Evolutionary conservation across 2,113 vertebrate species (phyloP).

Genomic region (Lamprotornis superbus): DNA sequence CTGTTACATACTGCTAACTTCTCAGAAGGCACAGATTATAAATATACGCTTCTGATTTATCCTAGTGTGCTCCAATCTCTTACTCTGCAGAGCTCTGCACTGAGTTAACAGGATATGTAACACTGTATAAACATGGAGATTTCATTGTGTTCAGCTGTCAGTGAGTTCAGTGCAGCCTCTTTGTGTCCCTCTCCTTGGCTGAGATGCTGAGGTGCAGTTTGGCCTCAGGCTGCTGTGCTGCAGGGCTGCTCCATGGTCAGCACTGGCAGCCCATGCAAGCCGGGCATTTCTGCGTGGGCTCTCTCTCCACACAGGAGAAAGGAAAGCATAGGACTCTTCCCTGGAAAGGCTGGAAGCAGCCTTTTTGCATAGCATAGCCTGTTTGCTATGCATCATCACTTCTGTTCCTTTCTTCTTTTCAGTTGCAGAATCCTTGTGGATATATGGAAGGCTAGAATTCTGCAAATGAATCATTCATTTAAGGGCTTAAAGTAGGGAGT

Average conservation of each 20-base stretch:
- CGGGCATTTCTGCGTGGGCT: rapidly evolving
- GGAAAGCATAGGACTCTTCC: background rate
- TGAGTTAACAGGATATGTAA: background rate
- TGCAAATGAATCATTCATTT: background rate
- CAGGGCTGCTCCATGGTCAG: background rate
- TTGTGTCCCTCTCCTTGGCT: background rate
- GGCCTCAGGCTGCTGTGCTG: background rate
- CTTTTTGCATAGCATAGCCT: too few species aligned
- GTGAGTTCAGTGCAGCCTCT: background rate
- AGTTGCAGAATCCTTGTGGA: background rate
- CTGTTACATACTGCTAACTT: background rate
- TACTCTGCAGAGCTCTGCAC: background rate
- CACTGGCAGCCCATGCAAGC: background rate
- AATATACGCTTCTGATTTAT: background rate
- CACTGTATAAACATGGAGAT: background rate
- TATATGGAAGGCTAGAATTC: background rate
- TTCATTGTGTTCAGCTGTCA: background rate
- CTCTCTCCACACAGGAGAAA: background rate
- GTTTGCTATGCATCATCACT: background rate
- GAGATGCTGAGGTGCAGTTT: background rate
- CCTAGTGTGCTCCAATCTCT: background rate
- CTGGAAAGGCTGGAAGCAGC: background rate
- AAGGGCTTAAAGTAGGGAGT: background rate
- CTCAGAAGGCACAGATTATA: conserved; percentile 7
- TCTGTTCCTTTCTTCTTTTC: background rate